Conservation (phyloP, 2,888 invertebrate species). For the Syrphus vitripennis region DNA sequence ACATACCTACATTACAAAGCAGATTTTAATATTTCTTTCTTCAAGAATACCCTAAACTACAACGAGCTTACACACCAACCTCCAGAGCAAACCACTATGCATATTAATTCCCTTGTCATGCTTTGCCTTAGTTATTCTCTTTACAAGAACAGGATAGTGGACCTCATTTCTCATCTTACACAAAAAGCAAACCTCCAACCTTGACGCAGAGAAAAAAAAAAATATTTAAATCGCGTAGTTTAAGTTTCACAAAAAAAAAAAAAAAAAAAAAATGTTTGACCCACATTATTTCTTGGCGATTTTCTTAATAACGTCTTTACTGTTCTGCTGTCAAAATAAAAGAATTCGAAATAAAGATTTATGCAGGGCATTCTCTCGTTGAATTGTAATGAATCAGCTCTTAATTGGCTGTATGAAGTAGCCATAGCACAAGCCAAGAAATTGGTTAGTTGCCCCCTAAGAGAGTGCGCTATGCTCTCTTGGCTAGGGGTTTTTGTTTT, state of each 20-base stretch:
- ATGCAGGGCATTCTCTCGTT: conserved; percentile 53
- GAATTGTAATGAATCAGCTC: conserved; percentile 63
- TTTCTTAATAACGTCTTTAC: neutral
- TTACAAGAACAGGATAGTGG: neutral
- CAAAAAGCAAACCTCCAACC: neutral
- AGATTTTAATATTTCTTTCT: too few species aligned
- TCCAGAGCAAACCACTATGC: too few species aligned
- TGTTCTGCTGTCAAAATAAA: neutral
- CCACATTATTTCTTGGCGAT: neutral
- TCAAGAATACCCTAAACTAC: too few species aligned
- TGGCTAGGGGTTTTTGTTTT: neutral
- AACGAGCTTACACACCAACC: too few species aligned
- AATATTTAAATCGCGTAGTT: neutral
- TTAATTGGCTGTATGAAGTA: conserved; percentile 57
- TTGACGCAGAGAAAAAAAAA: neutral
- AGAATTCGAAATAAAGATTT: conserved; percentile 49
- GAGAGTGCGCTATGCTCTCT: neutral
- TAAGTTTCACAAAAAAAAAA: too few species aligned
- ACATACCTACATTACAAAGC: too few species aligned
- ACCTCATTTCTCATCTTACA: neutral
- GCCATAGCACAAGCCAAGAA: neutral
- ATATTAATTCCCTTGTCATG: too few species aligned
- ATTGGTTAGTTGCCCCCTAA: neutral
- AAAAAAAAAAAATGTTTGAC: too few species aligned
- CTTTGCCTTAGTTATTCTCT: neutral